Conservation (phyloP, 2,888 invertebrate genomes). For the Blastobasis lacticolella region DNA sequence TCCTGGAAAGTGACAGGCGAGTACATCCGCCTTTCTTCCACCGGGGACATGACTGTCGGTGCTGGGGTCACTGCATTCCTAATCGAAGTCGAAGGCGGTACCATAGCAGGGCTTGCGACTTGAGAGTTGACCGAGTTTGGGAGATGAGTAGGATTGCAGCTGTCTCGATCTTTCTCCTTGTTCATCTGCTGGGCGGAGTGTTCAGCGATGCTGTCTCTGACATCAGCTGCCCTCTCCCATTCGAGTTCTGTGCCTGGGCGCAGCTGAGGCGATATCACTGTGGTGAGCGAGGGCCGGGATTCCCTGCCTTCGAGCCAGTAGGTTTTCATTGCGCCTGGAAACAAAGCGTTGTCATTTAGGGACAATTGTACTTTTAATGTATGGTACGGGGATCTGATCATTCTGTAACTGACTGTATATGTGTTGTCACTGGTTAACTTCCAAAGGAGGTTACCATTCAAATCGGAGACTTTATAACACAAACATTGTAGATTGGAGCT, state of each 20-base stretch:
- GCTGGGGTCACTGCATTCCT: constrained; percentile 18
- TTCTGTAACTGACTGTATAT: too few relatives aligned
- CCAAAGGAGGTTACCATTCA: too few relatives aligned
- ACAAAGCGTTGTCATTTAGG: background rate
- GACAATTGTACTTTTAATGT: too few relatives aligned
- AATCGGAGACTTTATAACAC: too few relatives aligned
- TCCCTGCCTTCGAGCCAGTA: constrained; percentile 88
- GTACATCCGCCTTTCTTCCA: constrained; percentile 82
- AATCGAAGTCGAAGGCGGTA: constrained; percentile 25
- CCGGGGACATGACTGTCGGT: constrained; percentile 50
- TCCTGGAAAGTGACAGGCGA: constrained; percentile 91
- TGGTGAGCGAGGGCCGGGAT: constrained; percentile 72
- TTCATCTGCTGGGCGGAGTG: constrained; percentile 52
- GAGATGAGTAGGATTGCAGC: constrained; percentile 10
- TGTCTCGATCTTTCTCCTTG: constrained; percentile 29
- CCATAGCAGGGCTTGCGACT: constrained; percentile 25
- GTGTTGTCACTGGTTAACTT: too few relatives aligned
- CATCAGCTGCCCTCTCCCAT: constrained; percentile 64
- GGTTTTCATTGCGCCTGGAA: constrained; percentile 87
- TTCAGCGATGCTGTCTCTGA: constrained; percentile 59
- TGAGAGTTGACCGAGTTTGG: constrained; percentile 39
- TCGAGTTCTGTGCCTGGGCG: constrained; percentile 55
- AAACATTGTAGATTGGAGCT: too few relatives aligned
- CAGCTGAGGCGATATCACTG: constrained; percentile 56
- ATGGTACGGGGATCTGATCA: too few relatives aligned